Conservation (phyloP, 2,888 invertebrate species). For the Nymphalis c-album region DNA sequence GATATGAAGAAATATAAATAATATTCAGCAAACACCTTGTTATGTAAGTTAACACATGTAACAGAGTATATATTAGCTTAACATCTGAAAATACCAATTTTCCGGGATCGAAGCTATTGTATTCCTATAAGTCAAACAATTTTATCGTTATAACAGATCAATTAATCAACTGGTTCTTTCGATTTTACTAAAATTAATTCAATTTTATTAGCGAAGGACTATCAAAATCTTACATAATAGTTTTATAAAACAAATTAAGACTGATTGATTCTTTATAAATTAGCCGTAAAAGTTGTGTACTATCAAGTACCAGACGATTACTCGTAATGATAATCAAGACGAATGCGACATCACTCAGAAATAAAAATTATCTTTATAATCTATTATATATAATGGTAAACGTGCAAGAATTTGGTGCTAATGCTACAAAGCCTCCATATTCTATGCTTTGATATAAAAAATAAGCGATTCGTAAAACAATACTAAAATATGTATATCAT, state of each 20-base stretch:
- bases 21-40: constrained; percentile 2
- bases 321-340: not conserved
- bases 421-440: constrained; percentile 1
- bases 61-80: not conserved
- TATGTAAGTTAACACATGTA: constrained; percentile 9
- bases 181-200: not conserved
- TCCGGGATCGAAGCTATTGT: not conserved
- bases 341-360: not conserved
- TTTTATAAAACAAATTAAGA: too few relatives aligned
- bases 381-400: constrained; percentile 3
- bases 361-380: not conserved
- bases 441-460: constrained; percentile 6
- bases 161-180: not conserved
- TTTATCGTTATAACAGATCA: not conserved
- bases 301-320: not conserved
- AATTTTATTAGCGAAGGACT: not conserved
- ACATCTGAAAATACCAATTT: not conserved
- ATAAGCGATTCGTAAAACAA: constrained; percentile 2
- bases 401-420: constrained; percentile 1
- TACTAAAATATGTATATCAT: constrained; percentile 2
- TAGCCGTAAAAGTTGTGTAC: not conserved
- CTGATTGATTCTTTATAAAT: too few relatives aligned
- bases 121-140: not conserved
- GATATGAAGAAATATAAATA: constrained; percentile 2
- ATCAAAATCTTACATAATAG: too few relatives aligned